Base-by-base conservation (phyloP, 1,140 invertebrate species). In the Subanguina moxae region DNA sequence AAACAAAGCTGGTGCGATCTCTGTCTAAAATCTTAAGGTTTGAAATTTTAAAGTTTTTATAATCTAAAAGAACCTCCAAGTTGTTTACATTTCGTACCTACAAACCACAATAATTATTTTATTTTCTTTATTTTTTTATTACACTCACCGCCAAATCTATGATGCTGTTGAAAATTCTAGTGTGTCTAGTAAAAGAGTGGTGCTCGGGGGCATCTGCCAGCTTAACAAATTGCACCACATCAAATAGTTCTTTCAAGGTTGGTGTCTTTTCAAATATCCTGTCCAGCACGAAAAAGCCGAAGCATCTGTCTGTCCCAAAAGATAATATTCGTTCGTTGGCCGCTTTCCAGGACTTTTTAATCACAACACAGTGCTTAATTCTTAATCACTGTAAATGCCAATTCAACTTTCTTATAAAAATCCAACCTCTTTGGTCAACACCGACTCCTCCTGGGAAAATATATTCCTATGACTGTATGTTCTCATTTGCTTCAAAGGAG, bases 81-180 rank as follows among this genome's bases (percentile, higher is more conserved):
- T 59, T 38, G 1, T 64, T 17, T 3, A 64, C 61, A 64, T 64
- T 64, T 56, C 62, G 27, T 28, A 61, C 58, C 58, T 61, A 61
- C 3, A 61, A 25, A 61, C 19, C n/a, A 8, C 5, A 61, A 7
- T 61, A 61, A 61, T 7, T 7, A 61, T 61, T 61, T 21, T 25
- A n/a, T 19, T 7, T 9, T 8, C 3, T 52, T 52, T 7, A 52
- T 21, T 21, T 52, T 52, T 52, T 52, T 52, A 52, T 15, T 52
- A 52, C 3, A 52, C 58, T 64, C 27, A 64, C 62, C 27, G 62
- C 1, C 27, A 64, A 64, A 38, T 64, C 62, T n/a, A 64, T 56
- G 64, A 64, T 64, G 32, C 61, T 64, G 62, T 48, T 64, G 62
- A 64, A 64, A 56, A 64, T 56, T 19, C 62, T 23, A 8, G 62